A percentile compares a stretch with the other conserved stretches of the same genome.
Evolutionary conservation across 2,113 vertebrate species (phyloP).

Genomic region (Oryzias woworae): DNA sequence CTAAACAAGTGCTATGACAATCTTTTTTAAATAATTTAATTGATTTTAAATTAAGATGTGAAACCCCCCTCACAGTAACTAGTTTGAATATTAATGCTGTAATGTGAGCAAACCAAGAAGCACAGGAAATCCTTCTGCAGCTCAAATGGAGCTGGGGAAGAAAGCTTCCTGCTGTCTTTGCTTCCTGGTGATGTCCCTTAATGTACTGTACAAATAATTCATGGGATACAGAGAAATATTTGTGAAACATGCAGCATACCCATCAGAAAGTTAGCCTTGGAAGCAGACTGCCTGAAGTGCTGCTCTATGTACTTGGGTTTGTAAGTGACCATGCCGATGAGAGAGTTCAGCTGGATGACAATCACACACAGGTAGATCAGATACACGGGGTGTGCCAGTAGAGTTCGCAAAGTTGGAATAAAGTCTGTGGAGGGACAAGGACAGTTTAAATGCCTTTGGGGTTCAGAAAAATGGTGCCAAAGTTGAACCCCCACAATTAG

Average conservation of each 20-base stretch:
- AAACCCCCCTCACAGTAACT: too few relatives aligned
- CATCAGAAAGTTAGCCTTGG: constrained; percentile 85
- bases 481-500: too few relatives aligned
- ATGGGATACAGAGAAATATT: constrained; percentile 2
- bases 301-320: constrained; percentile 90
- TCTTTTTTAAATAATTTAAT: too few relatives aligned
- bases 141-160: not conserved
- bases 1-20: too few relatives aligned
- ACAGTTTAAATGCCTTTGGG: not conserved
- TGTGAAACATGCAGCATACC: constrained; percentile 67
- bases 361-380: constrained; percentile 71
- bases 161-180: not conserved
- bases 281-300: constrained; percentile 84
- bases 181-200: not conserved
- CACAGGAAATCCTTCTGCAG: not conserved
- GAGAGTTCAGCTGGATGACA: constrained; percentile 78
- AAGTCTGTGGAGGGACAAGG: constrained; percentile 78
- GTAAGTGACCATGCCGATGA: constrained; percentile 84
- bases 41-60: too few relatives aligned
- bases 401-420: constrained; percentile 77
- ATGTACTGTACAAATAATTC: constrained; percentile 13
- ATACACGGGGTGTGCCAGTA: constrained; percentile 83
- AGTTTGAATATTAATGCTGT: too few relatives aligned
- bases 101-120: not conserved
- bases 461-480: too few relatives aligned